These are phyloP conservation scores for Hemicentrotus pulcherrimus DNA, from an alignment of 35 echinoderm and acorn worm species.

Conservation along the genomic window DNA sequence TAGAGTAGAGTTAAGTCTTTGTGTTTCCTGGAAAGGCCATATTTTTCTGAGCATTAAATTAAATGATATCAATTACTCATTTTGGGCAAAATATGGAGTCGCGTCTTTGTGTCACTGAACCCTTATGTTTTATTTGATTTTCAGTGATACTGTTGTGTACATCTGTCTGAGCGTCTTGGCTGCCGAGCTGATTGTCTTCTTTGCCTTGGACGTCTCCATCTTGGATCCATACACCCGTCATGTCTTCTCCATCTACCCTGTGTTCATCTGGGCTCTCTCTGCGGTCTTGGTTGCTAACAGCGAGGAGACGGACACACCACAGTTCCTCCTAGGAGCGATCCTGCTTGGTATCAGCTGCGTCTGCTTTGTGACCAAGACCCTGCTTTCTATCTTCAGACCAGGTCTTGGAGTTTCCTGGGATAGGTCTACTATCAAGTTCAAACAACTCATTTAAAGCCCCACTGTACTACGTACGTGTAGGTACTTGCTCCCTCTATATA, in stretches of 20 bases:
- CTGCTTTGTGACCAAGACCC: constrained; percentile 56
- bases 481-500: too few species aligned
- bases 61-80: too few species aligned
- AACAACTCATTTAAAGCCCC: not conserved
- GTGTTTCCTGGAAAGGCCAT: too few species aligned
- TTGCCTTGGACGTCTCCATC: constrained; percentile 54
- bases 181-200: constrained; percentile 54
- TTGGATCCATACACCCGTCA: constrained; percentile 59
- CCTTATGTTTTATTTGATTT: not conserved
- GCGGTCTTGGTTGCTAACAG: constrained; percentile 55
- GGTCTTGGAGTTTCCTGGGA: too few species aligned
- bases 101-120: too few species aligned
- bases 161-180: constrained; percentile 49
- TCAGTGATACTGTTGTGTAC: constrained; percentile 40
- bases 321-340: not conserved
- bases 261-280: constrained; percentile 52
- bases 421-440: not conserved
- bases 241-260: constrained; percentile 69
- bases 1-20: too few species aligned
- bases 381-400: constrained; percentile 24
- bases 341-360: constrained; percentile 36
- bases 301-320: not conserved
- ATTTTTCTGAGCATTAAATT: too few species aligned
- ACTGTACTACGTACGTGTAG: too few species aligned
- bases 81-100: too few species aligned